These are phyloP conservation scores for Thunnus maccoyii DNA, from an alignment of 2,113 vertebrate species.

Conservation along the genomic window DNA sequence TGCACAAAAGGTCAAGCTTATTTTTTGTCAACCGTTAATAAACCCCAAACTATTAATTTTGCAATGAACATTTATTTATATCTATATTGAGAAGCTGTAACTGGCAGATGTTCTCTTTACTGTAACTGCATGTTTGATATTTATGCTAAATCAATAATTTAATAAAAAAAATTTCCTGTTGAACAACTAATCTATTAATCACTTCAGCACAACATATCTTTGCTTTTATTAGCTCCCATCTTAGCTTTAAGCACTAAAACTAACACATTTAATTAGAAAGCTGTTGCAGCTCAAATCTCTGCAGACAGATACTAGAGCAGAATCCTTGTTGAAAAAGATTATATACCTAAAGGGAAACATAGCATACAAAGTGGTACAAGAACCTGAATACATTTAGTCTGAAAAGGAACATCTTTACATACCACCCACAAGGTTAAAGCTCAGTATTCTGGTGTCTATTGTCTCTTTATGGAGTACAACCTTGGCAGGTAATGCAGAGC, in stretches of 20 bases:
- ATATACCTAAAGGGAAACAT: neutral
- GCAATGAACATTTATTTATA: too few species aligned
- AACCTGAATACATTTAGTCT: conserved; percentile 1
- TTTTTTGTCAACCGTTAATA: too few species aligned
- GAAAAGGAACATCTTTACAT: conserved; percentile 2
- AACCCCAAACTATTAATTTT: too few species aligned
- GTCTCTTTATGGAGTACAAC: conserved; percentile 45
- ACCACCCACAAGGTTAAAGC: neutral
- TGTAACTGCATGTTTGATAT: too few species aligned
- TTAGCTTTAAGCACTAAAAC: conserved; percentile 11
- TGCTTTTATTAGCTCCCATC: neutral
- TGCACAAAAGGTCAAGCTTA: neutral
- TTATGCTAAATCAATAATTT: too few species aligned
- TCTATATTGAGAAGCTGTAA: neutral
- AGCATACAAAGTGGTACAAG: neutral
- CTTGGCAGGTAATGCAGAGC: conserved; percentile 36
- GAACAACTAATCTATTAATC: neutral
- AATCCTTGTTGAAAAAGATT: conserved; percentile 5
- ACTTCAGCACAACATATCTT: neutral
- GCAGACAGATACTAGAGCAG: neutral
- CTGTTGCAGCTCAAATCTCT: neutral
- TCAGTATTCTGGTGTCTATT: neutral
- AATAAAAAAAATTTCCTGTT: neutral
- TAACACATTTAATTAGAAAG: conserved; percentile 22
- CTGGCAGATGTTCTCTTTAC: too few species aligned